Evolutionary conservation across 2,113 vertebrate genomes (phyloP).

Genomic region (Podarcis cretensis): DNA sequence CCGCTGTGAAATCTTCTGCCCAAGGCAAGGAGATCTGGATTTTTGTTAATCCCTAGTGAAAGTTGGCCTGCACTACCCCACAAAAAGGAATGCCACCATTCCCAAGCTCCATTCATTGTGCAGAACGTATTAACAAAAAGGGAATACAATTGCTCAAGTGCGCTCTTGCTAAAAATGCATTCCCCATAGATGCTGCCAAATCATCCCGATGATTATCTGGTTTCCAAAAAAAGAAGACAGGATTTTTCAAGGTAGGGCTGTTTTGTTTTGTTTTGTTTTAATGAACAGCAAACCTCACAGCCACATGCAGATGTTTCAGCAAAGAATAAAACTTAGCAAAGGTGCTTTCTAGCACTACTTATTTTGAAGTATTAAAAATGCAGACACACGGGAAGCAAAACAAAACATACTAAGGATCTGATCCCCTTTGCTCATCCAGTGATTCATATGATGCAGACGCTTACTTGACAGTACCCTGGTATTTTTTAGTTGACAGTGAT

Average conservation of each 20-base stretch:
- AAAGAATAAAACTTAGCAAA: background rate
- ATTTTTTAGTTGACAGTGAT: background rate
- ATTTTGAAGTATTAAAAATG: background rate
- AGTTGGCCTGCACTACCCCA: background rate
- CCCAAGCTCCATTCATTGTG: background rate
- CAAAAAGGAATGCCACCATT: background rate
- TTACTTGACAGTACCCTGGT: background rate
- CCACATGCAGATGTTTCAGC: background rate
- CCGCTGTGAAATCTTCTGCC: background rate
- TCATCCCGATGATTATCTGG: background rate
- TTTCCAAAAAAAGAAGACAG: background rate
- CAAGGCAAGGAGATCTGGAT: background rate
- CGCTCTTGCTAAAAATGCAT: background rate
- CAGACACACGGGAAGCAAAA: background rate
- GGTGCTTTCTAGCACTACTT: fast-evolving
- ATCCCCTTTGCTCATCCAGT: background rate
- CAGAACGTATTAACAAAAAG: fast-evolving
- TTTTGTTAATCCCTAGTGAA: background rate
- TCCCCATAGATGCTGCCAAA: fast-evolving
- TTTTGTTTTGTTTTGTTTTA: background rate
- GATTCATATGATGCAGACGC: background rate
- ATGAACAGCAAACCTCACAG: background rate
- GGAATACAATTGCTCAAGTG: background rate
- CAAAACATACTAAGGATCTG: background rate
- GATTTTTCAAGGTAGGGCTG: background rate